phyloP scores from a whole-genome alignment of 2,888 invertebrate species.

The Acanthococcus lagerstroemiae region DNA sequence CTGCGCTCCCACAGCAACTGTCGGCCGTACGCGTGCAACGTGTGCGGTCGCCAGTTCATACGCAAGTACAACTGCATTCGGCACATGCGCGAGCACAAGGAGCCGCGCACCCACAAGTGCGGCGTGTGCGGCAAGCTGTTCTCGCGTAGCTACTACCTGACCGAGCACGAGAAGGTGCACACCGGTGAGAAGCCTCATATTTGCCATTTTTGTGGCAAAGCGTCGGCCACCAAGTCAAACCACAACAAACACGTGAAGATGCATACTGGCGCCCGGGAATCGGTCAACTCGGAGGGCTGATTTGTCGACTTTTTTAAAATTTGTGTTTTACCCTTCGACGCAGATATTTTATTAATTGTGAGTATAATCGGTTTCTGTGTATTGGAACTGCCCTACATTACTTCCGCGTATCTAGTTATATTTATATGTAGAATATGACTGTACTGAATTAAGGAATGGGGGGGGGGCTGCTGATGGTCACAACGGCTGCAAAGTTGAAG shows the following conservation, averaged over 20 bases:
- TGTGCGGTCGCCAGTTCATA: conserved; percentile 80
- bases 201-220: conserved; percentile 81
- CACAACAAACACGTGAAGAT: conserved; percentile 83
- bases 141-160: conserved; percentile 72
- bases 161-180: conserved; percentile 77
- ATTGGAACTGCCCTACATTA: too few relatives aligned
- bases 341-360: too few relatives aligned
- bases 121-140: conserved; percentile 84
- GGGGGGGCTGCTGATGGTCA: too few relatives aligned
- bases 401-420: too few relatives aligned
- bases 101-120: conserved; percentile 54
- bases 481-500: too few relatives aligned
- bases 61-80: conserved; percentile 78
- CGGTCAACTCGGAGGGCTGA: conserved; percentile 72
- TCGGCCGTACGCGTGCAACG: conserved; percentile 77
- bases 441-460: too few relatives aligned
- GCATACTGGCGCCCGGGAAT: conserved; percentile 71
- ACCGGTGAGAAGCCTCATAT: conserved; percentile 70
- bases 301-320: too few relatives aligned
- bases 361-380: too few relatives aligned
- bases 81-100: conserved; percentile 75
- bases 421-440: too few relatives aligned
- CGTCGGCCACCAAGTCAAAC: conserved; percentile 79
- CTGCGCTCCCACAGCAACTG: conserved; percentile 77
- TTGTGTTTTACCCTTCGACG: too few relatives aligned